Conservation (phyloP, 2,113 vertebrate species). For the Elephantulus edwardii region DNA sequence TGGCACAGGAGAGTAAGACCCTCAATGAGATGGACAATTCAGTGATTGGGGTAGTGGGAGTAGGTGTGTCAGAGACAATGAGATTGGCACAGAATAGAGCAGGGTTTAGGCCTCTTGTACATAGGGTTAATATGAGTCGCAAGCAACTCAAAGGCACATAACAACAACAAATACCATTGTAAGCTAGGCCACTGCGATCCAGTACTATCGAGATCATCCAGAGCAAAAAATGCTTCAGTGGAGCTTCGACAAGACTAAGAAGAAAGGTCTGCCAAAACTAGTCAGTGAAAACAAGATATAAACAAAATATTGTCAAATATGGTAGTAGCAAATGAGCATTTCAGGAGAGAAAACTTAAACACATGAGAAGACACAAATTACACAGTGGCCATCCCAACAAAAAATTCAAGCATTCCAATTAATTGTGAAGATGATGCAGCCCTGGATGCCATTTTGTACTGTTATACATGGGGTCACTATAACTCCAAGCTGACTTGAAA, state of each 20-base stretch:
- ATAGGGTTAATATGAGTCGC: too few relatives aligned
- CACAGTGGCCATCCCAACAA: neutral
- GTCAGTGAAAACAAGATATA: neutral
- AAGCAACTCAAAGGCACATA: too few relatives aligned
- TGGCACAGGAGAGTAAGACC: too few relatives aligned
- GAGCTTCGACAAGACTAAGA: neutral
- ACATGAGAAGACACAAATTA: too few relatives aligned
- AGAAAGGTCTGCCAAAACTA: neutral
- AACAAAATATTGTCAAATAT: neutral
- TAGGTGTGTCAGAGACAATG: too few relatives aligned
- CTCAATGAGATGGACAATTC: too few relatives aligned
- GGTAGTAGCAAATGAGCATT: neutral
- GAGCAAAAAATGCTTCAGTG: neutral
- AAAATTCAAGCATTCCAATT: neutral
- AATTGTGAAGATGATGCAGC: neutral
- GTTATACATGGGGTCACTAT: neutral
- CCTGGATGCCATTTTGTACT: neutral
- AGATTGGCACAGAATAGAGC: too few relatives aligned
- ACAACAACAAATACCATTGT: too few relatives aligned
- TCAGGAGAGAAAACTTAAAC: neutral
- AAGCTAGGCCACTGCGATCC: neutral
- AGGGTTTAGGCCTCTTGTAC: too few relatives aligned
- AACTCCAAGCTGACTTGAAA: neutral
- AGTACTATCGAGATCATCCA: neutral
- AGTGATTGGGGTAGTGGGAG: too few relatives aligned